Base-by-base conservation (phyloP, 64 coral and sea anemone genomes). In the Hydrozoanthus tunicans region DNA sequence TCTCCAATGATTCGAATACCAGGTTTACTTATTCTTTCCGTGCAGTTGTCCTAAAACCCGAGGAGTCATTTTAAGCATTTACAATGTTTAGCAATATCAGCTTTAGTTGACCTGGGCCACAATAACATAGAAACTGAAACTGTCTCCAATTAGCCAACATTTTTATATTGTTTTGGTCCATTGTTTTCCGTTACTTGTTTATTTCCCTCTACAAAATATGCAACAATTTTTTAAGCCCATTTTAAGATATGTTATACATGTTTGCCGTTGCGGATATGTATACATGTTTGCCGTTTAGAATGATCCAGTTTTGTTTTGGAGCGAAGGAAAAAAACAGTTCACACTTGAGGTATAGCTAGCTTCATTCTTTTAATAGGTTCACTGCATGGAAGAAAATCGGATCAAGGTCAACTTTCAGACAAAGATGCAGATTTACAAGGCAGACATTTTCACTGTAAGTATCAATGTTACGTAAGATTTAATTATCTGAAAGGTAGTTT, bases 351-450 rank as follows among this genome's bases (percentile, higher is more conserved):
- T 74, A 32, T 75, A 26, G 56, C 9, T 14, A 17, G 59, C 26
- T 74, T 56, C 20, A 13, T 88, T 74, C 60, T 43, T 43, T 43
- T 43, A 43, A 43, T 4, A 88, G 84, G 84, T 14, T 88, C 66
- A 51, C 20, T 69, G 59, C 84, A 88, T 69, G 84, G 68, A 43
- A 85, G 82, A 71, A 88, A 88, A 73, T 88, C 84, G 3, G 84
- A 88, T 6, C 82, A 70, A 65, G 69, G 84, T 27, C 84, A 88
- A 75, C 20, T 73, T 59, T 75, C 84, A 3, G 84, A 88, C 13
- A 88, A 88, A 27, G 69, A 73, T 73, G 84, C 15, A 8, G 69
- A 88, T 17, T 54, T 74, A 7, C 84, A 88, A 43, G 69, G 56
- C 1, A 88, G 84, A 51, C 84, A 74, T 60, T 6, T 74, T 5